Evolutionary conservation across 2,888 invertebrate species (phyloP).

Genomic region (Trilocha varians): DNA sequence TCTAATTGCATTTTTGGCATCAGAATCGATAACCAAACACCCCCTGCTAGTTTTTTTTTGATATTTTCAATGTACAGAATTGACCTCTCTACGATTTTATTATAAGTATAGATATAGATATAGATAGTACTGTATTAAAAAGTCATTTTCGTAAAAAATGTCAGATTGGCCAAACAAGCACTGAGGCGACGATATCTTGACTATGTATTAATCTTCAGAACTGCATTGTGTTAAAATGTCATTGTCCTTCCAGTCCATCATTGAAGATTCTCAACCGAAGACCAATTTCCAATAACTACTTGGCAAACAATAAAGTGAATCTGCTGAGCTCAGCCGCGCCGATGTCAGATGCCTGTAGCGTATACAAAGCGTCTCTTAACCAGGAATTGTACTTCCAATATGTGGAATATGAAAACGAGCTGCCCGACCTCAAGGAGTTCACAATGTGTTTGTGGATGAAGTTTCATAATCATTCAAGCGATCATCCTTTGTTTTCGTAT

Average conservation of each 20-base stretch:
- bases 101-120: too few relatives aligned
- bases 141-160: too few relatives aligned
- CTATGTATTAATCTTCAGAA: too few relatives aligned
- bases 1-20: too few relatives aligned
- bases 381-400: slow-evolving; percentile 81
- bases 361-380: slow-evolving; percentile 80
- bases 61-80: too few relatives aligned
- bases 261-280: slow-evolving; percentile 52
- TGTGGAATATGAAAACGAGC: slow-evolving; percentile 79
- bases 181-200: too few relatives aligned
- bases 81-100: too few relatives aligned
- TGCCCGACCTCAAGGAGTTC: slow-evolving; percentile 87
- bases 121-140: too few relatives aligned
- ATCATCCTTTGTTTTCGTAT: slow-evolving; percentile 88
- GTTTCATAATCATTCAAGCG: slow-evolving; percentile 85
- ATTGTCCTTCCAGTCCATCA: slow-evolving; percentile 34
- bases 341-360: slow-evolving; percentile 73
- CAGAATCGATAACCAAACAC: too few relatives aligned
- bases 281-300: slow-evolving; percentile 34
- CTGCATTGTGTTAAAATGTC: too few relatives aligned
- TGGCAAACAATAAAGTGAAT: slow-evolving; percentile 11
- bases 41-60: too few relatives aligned
- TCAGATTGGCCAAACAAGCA: too few relatives aligned
- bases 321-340: slow-evolving; percentile 21
- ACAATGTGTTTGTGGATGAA: slow-evolving; percentile 89